phyloP scores from a whole-genome alignment of 2,113 vertebrate species.

The Lathamus discolor region DNA sequence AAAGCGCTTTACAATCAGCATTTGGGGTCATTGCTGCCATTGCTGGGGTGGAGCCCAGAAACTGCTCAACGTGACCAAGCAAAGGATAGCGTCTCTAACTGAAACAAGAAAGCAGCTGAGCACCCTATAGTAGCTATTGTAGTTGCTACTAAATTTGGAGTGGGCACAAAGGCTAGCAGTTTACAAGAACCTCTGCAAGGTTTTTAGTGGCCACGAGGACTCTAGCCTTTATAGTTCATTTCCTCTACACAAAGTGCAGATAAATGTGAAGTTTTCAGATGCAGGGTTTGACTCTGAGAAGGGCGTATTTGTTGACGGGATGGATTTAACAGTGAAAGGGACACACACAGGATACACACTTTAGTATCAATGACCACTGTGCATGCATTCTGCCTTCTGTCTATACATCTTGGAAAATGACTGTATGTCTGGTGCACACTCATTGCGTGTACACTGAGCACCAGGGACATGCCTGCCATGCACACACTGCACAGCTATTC shows the following conservation, averaged over 20 bases:
- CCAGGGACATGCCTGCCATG: neutral
- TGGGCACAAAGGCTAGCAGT: neutral
- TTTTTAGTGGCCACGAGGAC: neutral
- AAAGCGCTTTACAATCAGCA: conserved; percentile 40
- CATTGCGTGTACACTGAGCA: rapidly evolving
- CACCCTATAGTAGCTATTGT: rapidly evolving
- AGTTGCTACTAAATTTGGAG: neutral
- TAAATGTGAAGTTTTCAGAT: neutral
- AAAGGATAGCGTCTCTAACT: rapidly evolving
- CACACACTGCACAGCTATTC: neutral
- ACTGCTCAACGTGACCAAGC: neutral
- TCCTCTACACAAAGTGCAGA: neutral
- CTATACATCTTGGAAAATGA: neutral
- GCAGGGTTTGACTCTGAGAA: neutral
- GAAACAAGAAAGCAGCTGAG: neutral
- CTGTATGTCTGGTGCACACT: neutral
- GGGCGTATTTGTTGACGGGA: neutral
- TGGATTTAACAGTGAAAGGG: neutral
- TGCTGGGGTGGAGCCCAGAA: neutral
- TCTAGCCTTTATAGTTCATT: neutral
- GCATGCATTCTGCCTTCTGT: neutral
- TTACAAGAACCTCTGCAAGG: neutral
- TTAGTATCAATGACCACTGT: neutral
- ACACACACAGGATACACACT: neutral
- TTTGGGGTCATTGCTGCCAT: neutral